phyloP scores from a whole-genome alignment of 2,888 invertebrate genomes.

The Athalia cordata region DNA sequence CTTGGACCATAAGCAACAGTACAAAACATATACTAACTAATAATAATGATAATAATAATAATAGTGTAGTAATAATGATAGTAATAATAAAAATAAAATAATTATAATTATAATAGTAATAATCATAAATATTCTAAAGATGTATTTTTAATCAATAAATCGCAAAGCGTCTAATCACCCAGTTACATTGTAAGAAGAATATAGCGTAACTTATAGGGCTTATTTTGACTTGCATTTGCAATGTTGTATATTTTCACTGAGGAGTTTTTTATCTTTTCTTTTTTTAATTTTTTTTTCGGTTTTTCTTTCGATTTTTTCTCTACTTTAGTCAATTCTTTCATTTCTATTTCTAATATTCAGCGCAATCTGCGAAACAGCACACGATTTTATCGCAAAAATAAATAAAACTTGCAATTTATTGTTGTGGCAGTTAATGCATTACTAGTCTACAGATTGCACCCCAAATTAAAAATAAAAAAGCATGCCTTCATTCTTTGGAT shows the following conservation, averaged over 20 bases:
- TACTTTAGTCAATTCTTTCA: conserved; percentile 3
- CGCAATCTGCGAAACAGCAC: conserved; percentile 32
- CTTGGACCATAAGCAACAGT: conserved; percentile 30
- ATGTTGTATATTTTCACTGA: conserved; percentile 22
- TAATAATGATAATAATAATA: conserved; percentile 14
- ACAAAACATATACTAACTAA: conserved; percentile 29
- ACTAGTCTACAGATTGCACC: conserved; percentile 36
- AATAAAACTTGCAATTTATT: conserved; percentile 11
- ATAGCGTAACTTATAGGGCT: conserved; percentile 63
- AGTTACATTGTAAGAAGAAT: conserved; percentile 68
- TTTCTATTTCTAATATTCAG: neutral
- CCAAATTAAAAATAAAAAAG: conserved; percentile 1
- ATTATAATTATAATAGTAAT: conserved; percentile 23
- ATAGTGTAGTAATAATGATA: conserved; percentile 15
- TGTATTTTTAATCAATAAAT: conserved; percentile 36
- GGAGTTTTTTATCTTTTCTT: neutral
- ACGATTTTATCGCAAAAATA: conserved; percentile 1
- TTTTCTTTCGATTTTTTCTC: neutral
- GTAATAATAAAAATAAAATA: conserved; percentile 31
- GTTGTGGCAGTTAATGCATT: conserved; percentile 38
- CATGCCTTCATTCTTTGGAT: conserved; percentile 25
- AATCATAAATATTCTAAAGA: conserved; percentile 29
- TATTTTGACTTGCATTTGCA: conserved; percentile 43
- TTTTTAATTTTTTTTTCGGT: neutral
- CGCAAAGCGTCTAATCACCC: conserved; percentile 52